phyloP scores from a whole-genome alignment of 2,888 invertebrate genomes.

The Schizaphis graminum region DNA sequence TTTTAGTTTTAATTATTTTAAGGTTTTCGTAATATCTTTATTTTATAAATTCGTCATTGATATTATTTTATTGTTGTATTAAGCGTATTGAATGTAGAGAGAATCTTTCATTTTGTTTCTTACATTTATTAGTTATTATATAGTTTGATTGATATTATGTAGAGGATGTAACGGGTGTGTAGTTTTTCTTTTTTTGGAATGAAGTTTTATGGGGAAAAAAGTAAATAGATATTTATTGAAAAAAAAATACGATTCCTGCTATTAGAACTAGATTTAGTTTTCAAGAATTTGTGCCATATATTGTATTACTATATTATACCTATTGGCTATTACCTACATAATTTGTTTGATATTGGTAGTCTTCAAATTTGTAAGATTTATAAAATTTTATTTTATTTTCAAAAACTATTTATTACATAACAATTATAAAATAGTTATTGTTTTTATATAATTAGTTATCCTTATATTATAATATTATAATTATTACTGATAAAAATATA shows the following conservation, averaged over 20 bases:
- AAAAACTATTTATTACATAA: not conserved
- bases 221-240: not conserved
- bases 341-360: not conserved
- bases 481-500: not conserved
- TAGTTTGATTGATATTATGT: not conserved
- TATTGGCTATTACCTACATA: not conserved
- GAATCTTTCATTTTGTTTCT: not conserved
- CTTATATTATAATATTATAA: not conserved
- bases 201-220: not conserved
- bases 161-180: slow-evolving; percentile 26
- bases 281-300: not conserved
- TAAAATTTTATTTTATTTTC: not conserved
- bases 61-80: not conserved
- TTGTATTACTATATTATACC: not conserved
- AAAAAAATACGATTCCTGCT: not conserved
- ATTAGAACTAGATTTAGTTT: not conserved
- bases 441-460: not conserved
- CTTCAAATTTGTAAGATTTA: not conserved
- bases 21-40: not conserved
- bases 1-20: not conserved
- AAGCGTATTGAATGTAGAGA: not conserved
- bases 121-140: not conserved
- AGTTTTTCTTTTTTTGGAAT: slow-evolving; percentile 17
- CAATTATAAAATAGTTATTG: not conserved
- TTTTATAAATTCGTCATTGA: not conserved